Evolutionary conservation across 1,140 invertebrate genomes (phyloP).

Genomic region (Chrysopa pallens): DNA sequence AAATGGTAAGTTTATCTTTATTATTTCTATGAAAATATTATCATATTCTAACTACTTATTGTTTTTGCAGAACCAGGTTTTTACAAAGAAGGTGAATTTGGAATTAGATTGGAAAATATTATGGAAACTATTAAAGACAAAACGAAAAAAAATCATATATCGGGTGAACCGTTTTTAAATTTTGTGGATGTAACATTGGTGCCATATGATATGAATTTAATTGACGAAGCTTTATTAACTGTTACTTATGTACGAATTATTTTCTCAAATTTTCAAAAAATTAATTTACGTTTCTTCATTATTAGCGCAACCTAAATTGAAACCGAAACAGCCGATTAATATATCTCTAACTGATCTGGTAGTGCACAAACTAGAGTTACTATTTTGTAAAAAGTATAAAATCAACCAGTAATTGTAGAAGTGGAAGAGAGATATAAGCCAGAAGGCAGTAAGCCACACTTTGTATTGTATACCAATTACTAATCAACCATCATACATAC

Average conservation of each 20-base stretch:
- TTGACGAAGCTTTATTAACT: slow-evolving; percentile 61
- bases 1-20: slow-evolving; percentile 36
- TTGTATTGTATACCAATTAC: too few relatives aligned
- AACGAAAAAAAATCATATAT: slow-evolving; percentile 22
- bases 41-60: not conserved
- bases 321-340: too few relatives aligned
- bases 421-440: too few relatives aligned
- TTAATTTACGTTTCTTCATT: too few relatives aligned
- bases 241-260: slow-evolving; percentile 38
- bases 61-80: slow-evolving; percentile 49
- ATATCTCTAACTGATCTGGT: too few relatives aligned
- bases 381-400: too few relatives aligned
- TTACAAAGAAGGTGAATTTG: slow-evolving; percentile 71
- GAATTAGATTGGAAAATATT: slow-evolving; percentile 81
- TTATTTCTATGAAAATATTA: not conserved
- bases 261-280: too few relatives aligned
- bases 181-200: slow-evolving; percentile 78
- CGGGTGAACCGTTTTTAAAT: slow-evolving; percentile 33
- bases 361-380: too few relatives aligned
- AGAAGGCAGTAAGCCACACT: too few relatives aligned
- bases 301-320: too few relatives aligned
- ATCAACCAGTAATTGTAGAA: too few relatives aligned
- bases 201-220: slow-evolving; percentile 82
- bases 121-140: slow-evolving; percentile 57
- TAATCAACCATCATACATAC: too few relatives aligned